A percentile compares a stretch with the other conserved stretches of the same genome.
phyloP scores from a whole-genome alignment of 2,888 invertebrate genomes.

The Byasa hedistus region DNA sequence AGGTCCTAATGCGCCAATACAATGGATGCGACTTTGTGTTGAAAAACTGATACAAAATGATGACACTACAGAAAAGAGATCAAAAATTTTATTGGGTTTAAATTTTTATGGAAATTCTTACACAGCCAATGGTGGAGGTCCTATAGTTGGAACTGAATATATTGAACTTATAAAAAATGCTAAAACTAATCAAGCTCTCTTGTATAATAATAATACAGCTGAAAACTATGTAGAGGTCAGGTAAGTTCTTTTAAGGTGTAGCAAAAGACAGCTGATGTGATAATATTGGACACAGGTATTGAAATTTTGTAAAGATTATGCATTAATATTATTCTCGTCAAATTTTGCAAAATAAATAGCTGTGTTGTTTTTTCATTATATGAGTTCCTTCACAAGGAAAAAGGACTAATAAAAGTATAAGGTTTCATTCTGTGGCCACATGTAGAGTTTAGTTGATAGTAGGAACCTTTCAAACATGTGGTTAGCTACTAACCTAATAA shows the following conservation, averaged over 20 bases:
- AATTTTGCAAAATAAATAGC: no score
- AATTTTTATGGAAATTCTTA: conserved; percentile 97
- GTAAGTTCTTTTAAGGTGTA: conserved; percentile 72
- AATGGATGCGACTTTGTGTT: conserved; percentile 90
- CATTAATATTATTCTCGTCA: no score
- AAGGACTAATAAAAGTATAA: no score
- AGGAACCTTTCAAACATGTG: no score
- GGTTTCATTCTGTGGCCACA: no score
- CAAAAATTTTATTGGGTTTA: conserved; percentile 91
- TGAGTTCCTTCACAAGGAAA: no score
- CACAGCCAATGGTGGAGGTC: conserved; percentile 88
- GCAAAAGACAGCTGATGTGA: neutral
- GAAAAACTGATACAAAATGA: conserved; percentile 84
- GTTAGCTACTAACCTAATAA: no score
- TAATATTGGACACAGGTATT: no score
- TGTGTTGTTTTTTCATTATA: no score
- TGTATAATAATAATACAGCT: conserved; percentile 87
- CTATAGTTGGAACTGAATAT: conserved; percentile 89
- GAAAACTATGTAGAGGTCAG: conserved; percentile 93
- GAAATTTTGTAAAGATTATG: no score
- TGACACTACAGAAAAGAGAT: conserved; percentile 78
- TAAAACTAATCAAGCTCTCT: conserved; percentile 84
- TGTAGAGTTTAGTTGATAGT: no score
- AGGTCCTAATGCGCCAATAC: conserved; percentile 93
- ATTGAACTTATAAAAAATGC: conserved; percentile 86